Evolutionary conservation across 1,140 invertebrate genomes (phyloP).

Genomic region (Zaprionus ornatus): DNA sequence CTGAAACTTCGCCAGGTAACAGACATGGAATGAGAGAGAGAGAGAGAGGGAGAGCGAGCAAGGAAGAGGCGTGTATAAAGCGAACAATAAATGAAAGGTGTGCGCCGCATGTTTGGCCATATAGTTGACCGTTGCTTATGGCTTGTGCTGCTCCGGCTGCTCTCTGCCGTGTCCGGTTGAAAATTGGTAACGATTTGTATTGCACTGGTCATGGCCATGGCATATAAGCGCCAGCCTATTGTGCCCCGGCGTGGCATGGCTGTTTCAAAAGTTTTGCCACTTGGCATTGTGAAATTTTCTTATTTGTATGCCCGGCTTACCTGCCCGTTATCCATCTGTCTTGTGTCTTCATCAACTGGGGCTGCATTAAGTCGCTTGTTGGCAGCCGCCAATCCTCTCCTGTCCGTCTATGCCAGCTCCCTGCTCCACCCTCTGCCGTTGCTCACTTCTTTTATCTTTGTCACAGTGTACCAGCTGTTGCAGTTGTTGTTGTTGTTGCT

Average conservation of each 20-base stretch:
- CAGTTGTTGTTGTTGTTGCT: constrained; percentile 45
- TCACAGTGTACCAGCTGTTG: constrained; percentile 18
- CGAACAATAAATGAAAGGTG: constrained; percentile 79
- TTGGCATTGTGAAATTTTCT: constrained; percentile 60
- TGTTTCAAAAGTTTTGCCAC: constrained; percentile 62
- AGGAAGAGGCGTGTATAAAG: constrained; percentile 14
- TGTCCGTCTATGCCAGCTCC: neutral
- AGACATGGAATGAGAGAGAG: constrained; percentile 4
- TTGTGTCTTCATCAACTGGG: constrained; percentile 79
- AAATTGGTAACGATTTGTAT: constrained; percentile 82
- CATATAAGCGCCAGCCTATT: constrained; percentile 66
- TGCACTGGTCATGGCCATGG: constrained; percentile 53
- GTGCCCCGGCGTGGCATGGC: constrained; percentile 6
- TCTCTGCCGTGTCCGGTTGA: constrained; percentile 57
- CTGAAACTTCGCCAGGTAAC: constrained; percentile 39
- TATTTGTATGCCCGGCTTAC: constrained; percentile 77
- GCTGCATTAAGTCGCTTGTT: constrained; percentile 77
- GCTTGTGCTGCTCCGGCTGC: constrained; percentile 35
- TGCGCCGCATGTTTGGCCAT: constrained; percentile 71
- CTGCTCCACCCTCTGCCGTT: neutral
- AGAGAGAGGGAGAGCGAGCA: neutral
- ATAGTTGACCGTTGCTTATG: constrained; percentile 77
- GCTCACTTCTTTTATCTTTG: constrained; percentile 18
- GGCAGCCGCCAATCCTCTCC: constrained; percentile 31
- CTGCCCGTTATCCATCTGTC: constrained; percentile 78